Evolutionary conservation across 2,888 invertebrate species (phyloP).

Genomic region (Hyppa rectilinea): DNA sequence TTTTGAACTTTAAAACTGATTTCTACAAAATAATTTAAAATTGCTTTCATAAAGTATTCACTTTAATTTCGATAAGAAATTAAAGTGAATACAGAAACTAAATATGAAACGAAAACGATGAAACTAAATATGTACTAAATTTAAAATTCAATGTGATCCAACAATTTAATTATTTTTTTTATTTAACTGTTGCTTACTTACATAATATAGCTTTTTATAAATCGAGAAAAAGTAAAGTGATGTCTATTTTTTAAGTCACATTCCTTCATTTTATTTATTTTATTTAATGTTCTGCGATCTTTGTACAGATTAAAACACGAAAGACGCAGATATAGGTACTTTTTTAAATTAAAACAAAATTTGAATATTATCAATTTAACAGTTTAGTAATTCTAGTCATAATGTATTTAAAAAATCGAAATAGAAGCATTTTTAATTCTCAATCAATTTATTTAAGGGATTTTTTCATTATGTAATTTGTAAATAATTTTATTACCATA

Average conservation of each 20-base stretch:
- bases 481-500: conserved; percentile 71
- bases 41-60: background rate
- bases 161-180: background rate
- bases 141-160: background rate
- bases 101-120: background rate
- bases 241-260: conserved; percentile 8
- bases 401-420: background rate
- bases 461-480: conserved; percentile 69
- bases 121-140: background rate
- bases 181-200: background rate
- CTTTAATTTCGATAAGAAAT: background rate
- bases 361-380: conserved; percentile 13
- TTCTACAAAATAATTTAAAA: background rate
- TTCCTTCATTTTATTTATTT: conserved; percentile 6
- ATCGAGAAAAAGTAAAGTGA: background rate
- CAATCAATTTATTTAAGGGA: conserved; percentile 45
- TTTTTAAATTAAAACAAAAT: background rate
- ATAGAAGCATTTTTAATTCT: conserved; percentile 37
- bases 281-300: background rate
- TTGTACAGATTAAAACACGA: background rate
- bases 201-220: background rate
- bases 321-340: background rate
- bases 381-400: conserved; percentile 66
- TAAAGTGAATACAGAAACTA: background rate
- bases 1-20: background rate